These are phyloP conservation scores for Amphimallon solstitiale DNA, from an alignment of 2,888 invertebrate genomes.

Conservation along the genomic window DNA sequence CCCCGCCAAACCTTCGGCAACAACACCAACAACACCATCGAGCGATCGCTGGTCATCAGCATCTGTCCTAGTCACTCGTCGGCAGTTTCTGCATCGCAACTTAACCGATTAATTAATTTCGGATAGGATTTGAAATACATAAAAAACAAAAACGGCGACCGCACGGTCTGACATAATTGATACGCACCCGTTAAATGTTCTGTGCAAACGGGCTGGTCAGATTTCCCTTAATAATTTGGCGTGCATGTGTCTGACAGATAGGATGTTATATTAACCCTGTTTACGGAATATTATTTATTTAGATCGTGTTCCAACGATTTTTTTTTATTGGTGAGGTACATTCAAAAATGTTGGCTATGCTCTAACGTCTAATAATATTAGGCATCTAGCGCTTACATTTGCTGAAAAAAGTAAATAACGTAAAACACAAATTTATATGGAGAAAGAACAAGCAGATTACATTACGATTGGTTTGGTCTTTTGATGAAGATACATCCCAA, in stretches of 20 bases:
- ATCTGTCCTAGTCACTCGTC: conserved; percentile 39
- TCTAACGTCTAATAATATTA: no score
- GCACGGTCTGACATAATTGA: conserved; percentile 9
- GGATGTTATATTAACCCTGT: not conserved
- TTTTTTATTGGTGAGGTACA: no score
- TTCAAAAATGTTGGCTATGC: no score
- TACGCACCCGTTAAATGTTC: conserved; percentile 10
- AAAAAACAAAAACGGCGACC: conserved; percentile 9
- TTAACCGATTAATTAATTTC: conserved; percentile 19
- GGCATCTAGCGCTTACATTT: no score
- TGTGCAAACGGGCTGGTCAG: not conserved
- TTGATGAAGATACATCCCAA: no score
- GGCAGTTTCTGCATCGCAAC: conserved; percentile 38
- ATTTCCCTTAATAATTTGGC: not conserved
- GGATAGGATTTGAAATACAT: no score
- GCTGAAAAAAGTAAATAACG: no score
- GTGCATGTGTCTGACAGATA: not conserved
- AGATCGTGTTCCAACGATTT: no score
- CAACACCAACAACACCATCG: conserved; percentile 34
- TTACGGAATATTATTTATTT: no score
- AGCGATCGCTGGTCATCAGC: conserved; percentile 35
- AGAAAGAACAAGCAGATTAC: no score
- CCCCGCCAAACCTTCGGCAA: conserved; percentile 33
- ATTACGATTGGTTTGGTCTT: no score
- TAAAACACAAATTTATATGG: no score